Percentiles rank a stretch among this genome's conserved stretches.
These are phyloP conservation scores for Ciconia maguari DNA, from an alignment of 2,113 vertebrate genomes.

Conservation along the genomic window DNA sequence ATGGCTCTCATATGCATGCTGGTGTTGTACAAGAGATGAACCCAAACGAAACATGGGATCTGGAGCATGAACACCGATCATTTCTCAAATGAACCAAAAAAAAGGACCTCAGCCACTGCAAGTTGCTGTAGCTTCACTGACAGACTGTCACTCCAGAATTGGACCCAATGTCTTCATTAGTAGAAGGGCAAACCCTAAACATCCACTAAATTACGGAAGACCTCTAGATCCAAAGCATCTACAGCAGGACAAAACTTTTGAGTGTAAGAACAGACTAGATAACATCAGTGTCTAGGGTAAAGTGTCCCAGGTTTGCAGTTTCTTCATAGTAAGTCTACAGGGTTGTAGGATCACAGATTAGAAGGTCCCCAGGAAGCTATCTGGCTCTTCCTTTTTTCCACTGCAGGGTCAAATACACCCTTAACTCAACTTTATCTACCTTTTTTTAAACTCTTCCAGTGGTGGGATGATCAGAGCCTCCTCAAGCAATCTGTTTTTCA, in stretches of 20 bases:
- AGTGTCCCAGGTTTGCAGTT: not conserved
- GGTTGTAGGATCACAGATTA: not conserved
- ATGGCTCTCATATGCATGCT: not conserved
- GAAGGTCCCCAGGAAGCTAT: not conserved
- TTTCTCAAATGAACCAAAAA: not conserved
- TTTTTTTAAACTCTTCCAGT: not conserved
- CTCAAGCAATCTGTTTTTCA: not conserved
- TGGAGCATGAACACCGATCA: not conserved
- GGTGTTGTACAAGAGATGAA: not conserved
- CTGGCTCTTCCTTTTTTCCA: not conserved
- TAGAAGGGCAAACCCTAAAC: not conserved
- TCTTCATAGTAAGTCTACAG: not conserved
- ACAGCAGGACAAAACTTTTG: not conserved
- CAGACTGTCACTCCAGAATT: not conserved
- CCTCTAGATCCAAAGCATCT: not conserved
- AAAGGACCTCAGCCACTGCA: not conserved
- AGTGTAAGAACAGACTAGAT: not conserved
- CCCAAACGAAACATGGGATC: fast-evolving
- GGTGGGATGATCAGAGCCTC: not conserved
- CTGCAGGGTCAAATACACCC: not conserved
- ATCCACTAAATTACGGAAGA: not conserved
- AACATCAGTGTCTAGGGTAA: not conserved
- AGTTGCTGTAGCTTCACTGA: not conserved
- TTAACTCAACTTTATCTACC: not conserved
- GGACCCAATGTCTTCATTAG: not conserved